Base-by-base conservation (phyloP, 2,888 invertebrate genomes). In the Archips xylosteana region DNA sequence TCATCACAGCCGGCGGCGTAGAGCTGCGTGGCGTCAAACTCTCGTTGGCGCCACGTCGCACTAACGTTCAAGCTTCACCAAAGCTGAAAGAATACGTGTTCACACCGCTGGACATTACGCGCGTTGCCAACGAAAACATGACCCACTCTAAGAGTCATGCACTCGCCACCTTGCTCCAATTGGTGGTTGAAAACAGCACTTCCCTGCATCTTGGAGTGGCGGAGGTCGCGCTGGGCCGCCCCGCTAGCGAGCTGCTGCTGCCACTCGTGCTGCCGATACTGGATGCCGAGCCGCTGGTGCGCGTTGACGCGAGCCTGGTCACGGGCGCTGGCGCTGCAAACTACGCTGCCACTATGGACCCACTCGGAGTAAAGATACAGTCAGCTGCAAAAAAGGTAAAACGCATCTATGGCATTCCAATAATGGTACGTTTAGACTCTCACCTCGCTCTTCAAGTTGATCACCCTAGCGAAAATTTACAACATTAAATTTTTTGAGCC, bases 1-100 rank as follows among this genome's bases (percentile, higher is more conserved):
- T 97, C 23, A 95, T 97, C 68, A 96, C 96, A 82, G 96, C 97
- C 69, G 98, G 98, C 47, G 99, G 98, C 70, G 95, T 99, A 10
- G 98, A 98, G 91, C 91, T 99, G 74, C 96, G 98, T 79, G 98
- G 98, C 59, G 95, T 99, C 85, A 98, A 98, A 92, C 97, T 98
- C 0, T 97, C 97, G 75, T 93, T 98, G 66, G 98, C 98, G n/a
- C 98, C 98, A 65, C 96, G 97, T 71, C 96, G 98, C 77, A 96
- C 97, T 78, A 96, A 96, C 86, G 91, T 95, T 15, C 98, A 98
- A 91, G 92, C 96, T 3, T 86, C 96, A 32, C 98, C 99, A 42
- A 97, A 97, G 81, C 92, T 98, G 32, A 99, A 99, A 91, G 96
- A 96, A 79, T 98, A 97, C 90, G 92, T 95, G 64, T 99, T 98